Base-by-base conservation (phyloP, 2,888 invertebrate genomes). In the Ommatoiulus sabulosus region DNA sequence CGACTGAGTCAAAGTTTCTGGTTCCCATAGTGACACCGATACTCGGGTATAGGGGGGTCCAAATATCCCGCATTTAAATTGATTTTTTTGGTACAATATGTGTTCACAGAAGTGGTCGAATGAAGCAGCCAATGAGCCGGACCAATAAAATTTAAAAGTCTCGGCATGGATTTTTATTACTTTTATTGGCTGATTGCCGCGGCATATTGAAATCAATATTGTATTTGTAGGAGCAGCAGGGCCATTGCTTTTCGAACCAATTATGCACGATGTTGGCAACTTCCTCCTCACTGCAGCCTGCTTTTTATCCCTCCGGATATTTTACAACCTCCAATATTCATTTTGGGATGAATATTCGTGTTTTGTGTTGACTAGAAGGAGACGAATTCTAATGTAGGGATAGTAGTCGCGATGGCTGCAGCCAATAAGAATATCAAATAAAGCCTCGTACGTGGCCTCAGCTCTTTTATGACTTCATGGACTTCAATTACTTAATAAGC, bases 401-500 rank as follows among this genome's bases (percentile, higher is more conserved):
- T 52, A 52, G 52, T 52, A 52, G 52, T 52, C 17, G 52, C 52
- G 17, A 52, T 52, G 52, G 52, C 52, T 52, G 17, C 15, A 4
- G 10, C 10, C 17, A 52, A 52, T 52, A 52, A 52, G 52, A 52
- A 52, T 52, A 52, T 52, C 52, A 52, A 52, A 52, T 52, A 52
- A 52, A 52, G 52, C 17, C 15, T 52, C 17, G 52, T n/a, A n/a
- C n/a, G n/a, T 52, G 52, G 52, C 52, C 52, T 15, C 2, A 52
- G 52, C 52, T 35, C 35, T 52, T 52, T 52, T 52, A 52, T 52
- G 52, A 52, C 52, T 52, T 52, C 52, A 52, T 52, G 48, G 52
- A 52, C 52, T 46, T 86, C 17, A 86, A 43, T 48, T 86, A 44
- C 24, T 86, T 86, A 86, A 86, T 86, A 86, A 86, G 44, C 44